Evolutionary conservation across 2,113 vertebrate species (phyloP), one percentile per base, ranked within the genome.

Genomic region (Coryphaenoides rupestris): DNA sequence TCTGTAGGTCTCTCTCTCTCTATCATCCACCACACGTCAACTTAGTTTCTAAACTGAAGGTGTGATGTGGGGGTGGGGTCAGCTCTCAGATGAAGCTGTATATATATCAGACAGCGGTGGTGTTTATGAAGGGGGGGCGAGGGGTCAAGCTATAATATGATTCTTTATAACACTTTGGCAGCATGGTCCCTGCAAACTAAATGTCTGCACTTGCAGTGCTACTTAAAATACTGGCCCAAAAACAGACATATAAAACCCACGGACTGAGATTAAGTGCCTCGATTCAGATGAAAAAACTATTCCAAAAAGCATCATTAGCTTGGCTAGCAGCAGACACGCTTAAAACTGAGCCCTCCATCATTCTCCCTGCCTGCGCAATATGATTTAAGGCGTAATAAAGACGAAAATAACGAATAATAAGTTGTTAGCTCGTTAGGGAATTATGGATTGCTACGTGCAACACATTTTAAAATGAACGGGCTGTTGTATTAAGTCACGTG

Each of bases 321-420:
- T 60, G 63, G 68, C 66, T 53, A 26, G 26, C 23, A 62, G 62
- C 55, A 54, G 66, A 63, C 52, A 55, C 59, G 60, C 77, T 65
- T 72, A 67, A 19, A 21, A 47, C 55, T 68, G 63, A 69, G 68
- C 63, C 69, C 50, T 83, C 69, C 54, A 78, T 81, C 74, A 70
- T 65, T 23, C 24, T 28, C 66, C 40, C 13, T 45, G 55, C 19
- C 62, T 65, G 23, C 59, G 54, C 60, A 56, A 22, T 6, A 69
- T 59, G 70, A 76, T 72, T 28, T 45, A 45, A 45, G 40, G 60
- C 74, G 65, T 47, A 67, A 77, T 74, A 78, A 80, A 70, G n/a
- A n/a, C n/a, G n/a, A n/a, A 70, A 54, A 71, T 76, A 74, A 76
- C 58, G 66, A 60, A 62, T 19, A 45, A 68, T 62, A 61, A 54